Evolutionary conservation across 1,140 invertebrate genomes (phyloP).

Genomic region (Apocrypta bakeri): DNA sequence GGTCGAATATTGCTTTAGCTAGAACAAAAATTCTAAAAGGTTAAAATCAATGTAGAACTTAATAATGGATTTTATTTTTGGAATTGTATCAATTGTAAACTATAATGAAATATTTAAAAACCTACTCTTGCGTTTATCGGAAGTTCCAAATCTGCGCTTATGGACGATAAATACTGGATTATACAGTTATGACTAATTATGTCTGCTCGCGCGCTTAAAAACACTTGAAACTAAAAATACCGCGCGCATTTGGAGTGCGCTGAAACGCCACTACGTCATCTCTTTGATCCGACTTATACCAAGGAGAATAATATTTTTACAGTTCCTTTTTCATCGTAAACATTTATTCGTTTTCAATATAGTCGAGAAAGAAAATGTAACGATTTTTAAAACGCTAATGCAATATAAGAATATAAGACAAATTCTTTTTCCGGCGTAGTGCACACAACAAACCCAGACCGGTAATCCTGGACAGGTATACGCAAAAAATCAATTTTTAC

Average conservation of each 20-base stretch:
- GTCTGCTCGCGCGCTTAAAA: background rate
- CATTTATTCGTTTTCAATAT: background rate
- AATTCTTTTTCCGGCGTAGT: no score
- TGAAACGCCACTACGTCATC: background rate
- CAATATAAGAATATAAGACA: no score
- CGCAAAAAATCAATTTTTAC: no score
- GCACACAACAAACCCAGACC: no score
- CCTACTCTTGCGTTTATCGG: background rate
- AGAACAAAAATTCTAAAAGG: no score
- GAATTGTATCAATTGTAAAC: background rate
- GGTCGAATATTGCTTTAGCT: no score
- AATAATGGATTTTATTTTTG: background rate
- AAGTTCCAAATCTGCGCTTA: background rate
- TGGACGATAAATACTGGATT: slow-evolving; percentile 24
- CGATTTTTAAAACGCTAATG: no score
- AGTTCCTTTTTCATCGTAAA: background rate
- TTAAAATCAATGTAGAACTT: no score
- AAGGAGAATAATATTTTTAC: background rate
- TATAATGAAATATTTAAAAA: slow-evolving; percentile 9
- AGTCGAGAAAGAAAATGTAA: no score
- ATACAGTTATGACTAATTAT: slow-evolving; percentile 30
- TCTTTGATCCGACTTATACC: background rate
- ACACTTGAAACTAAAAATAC: slow-evolving; percentile 20
- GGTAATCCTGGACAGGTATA: no score
- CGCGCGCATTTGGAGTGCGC: background rate